Conservation (phyloP, 2,888 invertebrate genomes). For the Gibbula magus region DNA sequence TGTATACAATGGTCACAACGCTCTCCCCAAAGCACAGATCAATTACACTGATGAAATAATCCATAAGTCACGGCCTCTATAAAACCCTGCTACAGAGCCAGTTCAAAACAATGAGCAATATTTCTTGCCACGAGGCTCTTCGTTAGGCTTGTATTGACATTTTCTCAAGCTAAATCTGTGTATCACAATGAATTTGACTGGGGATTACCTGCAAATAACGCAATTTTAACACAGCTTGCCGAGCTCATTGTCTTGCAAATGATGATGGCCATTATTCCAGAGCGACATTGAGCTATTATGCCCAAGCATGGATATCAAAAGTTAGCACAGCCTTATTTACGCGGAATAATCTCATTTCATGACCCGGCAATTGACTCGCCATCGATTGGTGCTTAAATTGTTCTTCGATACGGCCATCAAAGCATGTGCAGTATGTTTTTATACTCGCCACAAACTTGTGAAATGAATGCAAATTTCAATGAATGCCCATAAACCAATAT, state of each 20-base stretch:
- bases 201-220: constrained; percentile 14
- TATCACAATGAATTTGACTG: constrained; percentile 3
- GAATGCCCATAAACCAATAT: constrained; percentile 13
- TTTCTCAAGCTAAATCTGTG: not conserved
- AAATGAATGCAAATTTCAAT: constrained; percentile 20
- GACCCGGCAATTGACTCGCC: constrained; percentile 7
- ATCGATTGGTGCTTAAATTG: constrained; percentile 3
- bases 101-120: constrained; percentile 4
- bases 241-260: constrained; percentile 7
- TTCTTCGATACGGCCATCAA: constrained; percentile 14
- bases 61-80: constrained; percentile 5
- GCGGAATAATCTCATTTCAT: constrained; percentile 12
- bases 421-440: constrained; percentile 12
- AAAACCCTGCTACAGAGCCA: not conserved
- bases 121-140: not conserved
- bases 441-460: constrained; percentile 17
- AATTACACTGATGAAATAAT: constrained; percentile 18
- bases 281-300: constrained; percentile 17
- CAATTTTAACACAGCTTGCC: constrained; percentile 11
- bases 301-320: constrained; percentile 19
- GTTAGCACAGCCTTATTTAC: constrained; percentile 8
- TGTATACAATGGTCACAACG: too few species aligned
- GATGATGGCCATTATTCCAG: constrained; percentile 4
- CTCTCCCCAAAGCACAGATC: not conserved
- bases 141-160: not conserved